These are phyloP conservation scores for Aphrophora alni DNA, from an alignment of 2,888 invertebrate genomes.

Conservation along the genomic window DNA sequence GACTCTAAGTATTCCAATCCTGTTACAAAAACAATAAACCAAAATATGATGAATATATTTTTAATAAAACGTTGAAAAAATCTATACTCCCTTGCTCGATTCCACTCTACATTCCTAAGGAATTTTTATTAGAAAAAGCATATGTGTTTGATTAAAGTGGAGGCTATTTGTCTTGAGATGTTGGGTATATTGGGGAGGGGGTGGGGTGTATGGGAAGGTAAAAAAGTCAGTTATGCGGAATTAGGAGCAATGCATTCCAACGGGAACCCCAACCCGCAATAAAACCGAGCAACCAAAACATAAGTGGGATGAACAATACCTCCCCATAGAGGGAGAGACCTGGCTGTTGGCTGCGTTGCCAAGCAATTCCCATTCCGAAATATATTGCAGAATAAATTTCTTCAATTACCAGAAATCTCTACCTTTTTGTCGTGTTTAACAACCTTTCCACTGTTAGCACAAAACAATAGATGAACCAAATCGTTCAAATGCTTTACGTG, in stretches of 20 bases:
- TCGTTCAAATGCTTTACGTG: background rate
- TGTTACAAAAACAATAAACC: too few species aligned
- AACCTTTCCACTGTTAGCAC: background rate
- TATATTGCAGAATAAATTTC: background rate
- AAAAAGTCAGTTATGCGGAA: slow-evolving; percentile 9
- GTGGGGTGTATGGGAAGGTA: too few species aligned
- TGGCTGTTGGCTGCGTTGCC: too few species aligned
- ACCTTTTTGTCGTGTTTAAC: background rate
- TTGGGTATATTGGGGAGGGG: background rate
- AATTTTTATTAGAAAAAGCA: background rate
- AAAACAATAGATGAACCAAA: background rate
- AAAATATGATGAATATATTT: too few species aligned
- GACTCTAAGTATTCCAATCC: too few species aligned
- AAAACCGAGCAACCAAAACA: background rate
- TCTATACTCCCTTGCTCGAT: too few species aligned
- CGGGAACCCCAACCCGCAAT: background rate
- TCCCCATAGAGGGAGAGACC: background rate
- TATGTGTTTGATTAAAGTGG: background rate
- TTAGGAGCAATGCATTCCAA: background rate
- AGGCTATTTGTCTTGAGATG: slow-evolving; percentile 6
- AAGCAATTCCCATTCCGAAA: background rate
- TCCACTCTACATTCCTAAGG: background rate
- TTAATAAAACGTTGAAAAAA: too few species aligned
- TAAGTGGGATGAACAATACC: background rate
- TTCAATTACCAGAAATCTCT: slow-evolving; percentile 1